Conservation (phyloP, 2,888 invertebrate genomes). For the Leptopterna dolabrata region DNA sequence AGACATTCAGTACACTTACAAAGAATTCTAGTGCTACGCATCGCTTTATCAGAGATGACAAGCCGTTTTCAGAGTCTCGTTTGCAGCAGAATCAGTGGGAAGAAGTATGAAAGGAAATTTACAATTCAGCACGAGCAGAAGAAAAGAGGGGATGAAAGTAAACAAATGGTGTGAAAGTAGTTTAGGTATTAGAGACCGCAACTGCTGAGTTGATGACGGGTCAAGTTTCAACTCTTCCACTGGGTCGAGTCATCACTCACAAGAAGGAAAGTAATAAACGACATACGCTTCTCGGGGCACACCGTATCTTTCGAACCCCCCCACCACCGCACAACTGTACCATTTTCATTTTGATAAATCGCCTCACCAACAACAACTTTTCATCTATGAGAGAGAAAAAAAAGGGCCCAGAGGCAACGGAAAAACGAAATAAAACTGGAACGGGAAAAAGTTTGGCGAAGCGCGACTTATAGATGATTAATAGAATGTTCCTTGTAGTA, state of each 20-base stretch:
- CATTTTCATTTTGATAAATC: slow-evolving; percentile 32
- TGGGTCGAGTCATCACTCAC: neutral
- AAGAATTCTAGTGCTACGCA: too few relatives aligned
- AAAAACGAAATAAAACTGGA: slow-evolving; percentile 9
- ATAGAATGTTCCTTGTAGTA: neutral
- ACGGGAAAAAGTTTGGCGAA: neutral
- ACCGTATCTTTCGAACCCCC: neutral
- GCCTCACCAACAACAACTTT: neutral
- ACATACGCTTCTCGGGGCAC: neutral
- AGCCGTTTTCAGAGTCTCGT: too few relatives aligned
- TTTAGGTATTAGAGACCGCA: neutral
- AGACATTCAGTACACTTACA: too few relatives aligned
- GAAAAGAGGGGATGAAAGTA: neutral
- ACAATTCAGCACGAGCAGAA: too few relatives aligned
- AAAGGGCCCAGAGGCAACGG: neutral
- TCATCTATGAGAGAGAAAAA: neutral
- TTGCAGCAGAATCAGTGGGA: too few relatives aligned
- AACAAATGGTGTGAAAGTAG: neutral
- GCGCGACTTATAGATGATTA: slow-evolving; percentile 24
- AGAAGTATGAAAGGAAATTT: too few relatives aligned
- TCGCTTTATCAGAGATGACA: too few relatives aligned
- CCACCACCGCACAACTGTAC: neutral
- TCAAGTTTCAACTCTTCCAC: slow-evolving; percentile 3
- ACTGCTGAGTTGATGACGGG: slow-evolving; percentile 3
- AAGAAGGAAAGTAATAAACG: slow-evolving; percentile 28